These are phyloP conservation scores for Anguilla megastoma DNA, from an alignment of 2,797 vertebrate genomes.

Conservation along the genomic window DNA sequence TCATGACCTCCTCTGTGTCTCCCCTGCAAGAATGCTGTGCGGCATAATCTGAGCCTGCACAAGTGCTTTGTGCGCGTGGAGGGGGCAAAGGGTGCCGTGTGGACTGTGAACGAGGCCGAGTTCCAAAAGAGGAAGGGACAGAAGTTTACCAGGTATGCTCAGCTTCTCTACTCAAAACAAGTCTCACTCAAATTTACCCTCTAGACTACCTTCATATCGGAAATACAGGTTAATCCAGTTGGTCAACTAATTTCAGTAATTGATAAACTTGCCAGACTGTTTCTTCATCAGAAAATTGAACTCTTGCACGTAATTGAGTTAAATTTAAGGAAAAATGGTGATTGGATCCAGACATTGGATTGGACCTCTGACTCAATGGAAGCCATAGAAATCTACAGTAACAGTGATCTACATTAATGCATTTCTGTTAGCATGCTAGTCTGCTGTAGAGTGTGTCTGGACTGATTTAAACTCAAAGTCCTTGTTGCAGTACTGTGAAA, in stretches of 20 bases:
- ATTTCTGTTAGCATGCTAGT: not conserved
- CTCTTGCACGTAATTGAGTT: not conserved
- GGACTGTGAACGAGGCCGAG: conserved; percentile 98
- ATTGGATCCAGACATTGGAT: not conserved
- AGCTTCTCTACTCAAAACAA: not conserved
- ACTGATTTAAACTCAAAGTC: not conserved
- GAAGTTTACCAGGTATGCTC: conserved; percentile 88
- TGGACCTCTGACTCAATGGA: not conserved
- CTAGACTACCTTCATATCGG: not conserved
- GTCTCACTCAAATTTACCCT: not conserved
- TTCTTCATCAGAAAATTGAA: not conserved
- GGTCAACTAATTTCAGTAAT: not conserved
- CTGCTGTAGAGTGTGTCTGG: not conserved
- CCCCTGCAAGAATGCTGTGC: conserved; percentile 90
- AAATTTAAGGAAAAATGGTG: not conserved
- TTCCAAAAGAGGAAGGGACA: conserved; percentile 98
- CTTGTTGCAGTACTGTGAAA: not conserved
- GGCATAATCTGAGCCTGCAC: conserved; percentile 99
- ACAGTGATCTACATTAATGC: not conserved
- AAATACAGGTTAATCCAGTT: not conserved
- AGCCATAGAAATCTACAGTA: not conserved
- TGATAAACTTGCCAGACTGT: not conserved
- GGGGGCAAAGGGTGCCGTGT: conserved; percentile 98
- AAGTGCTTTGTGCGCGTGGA: conserved; percentile 99
- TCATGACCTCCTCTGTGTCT: conserved; percentile 21